Base-by-base conservation (phyloP, 1,140 invertebrate species). In the Aplysia californica region DNA sequence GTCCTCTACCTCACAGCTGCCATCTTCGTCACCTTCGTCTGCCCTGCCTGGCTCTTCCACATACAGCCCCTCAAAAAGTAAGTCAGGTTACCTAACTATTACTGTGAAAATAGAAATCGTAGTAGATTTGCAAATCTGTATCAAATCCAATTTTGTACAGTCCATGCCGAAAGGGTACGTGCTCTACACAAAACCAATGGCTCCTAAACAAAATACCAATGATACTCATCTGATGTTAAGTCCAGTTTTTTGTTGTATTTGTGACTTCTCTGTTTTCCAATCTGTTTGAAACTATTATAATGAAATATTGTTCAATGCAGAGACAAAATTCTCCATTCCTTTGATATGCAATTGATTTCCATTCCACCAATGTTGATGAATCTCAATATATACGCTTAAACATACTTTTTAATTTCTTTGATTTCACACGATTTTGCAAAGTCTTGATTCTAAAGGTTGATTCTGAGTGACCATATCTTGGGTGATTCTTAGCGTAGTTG, bases 11-110 rank as follows among this genome's bases (percentile, higher is more conserved):
- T 82, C 3, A 88, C 94, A 0, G 64, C 89, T 38, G 85, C 91
- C 77, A 1, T 92, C 5, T 89, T 91, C 75, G 86, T 92, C 23
- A 89, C 90, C 26, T 86, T 92, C 68, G 41, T 91, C 59, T 97
- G 95, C 88, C 96, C 97, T 4, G 84, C 92, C 6, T 93, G 93
- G 90, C 96, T 97, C 89, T 92, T 96, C 0, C 90, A 87, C 70
- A 94, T 95, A 89, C 95, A 98, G 83, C 93, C 92, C 59, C 94
- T 94, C 84, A 98, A 98, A 91, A 94, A 96, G 89, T 91, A 83
- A 83, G 86, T 86, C 55, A 6, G 1, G 39, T 20, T 65, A 33
- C 21, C 21, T 50, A 26, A 4, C 50, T 64, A 31, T 56, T 61
- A 29, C 20, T 38, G 21, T 56, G n/a, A 38, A 41, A 64, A 1